Conservation (phyloP, 1,140 invertebrate species). For the honey bee (Apis mellifera) region DNA sequence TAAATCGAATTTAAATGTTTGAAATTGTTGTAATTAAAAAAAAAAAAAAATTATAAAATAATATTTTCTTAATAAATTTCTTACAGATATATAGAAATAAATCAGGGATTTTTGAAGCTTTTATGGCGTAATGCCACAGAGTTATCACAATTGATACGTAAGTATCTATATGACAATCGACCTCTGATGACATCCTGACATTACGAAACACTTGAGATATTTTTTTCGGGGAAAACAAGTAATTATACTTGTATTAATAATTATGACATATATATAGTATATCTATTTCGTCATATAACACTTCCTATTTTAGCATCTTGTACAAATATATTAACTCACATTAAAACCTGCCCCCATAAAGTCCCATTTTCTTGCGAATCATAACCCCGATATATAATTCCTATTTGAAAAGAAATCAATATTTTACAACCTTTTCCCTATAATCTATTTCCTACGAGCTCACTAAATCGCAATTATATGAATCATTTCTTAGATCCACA, state of each 20-base stretch:
- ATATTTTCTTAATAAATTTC: neutral
- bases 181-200: neutral
- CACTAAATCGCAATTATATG: constrained; percentile 5
- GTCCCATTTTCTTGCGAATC: neutral
- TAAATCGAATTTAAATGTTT: neutral
- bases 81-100: neutral
- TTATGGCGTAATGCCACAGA: neutral
- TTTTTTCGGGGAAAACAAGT: neutral
- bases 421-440: neutral
- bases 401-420: neutral
- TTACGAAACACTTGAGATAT: neutral
- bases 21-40: neutral
- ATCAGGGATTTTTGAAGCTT: neutral
- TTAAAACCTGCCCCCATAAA: neutral
- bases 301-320: no score
- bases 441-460: neutral
- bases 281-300: no score
- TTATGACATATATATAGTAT: no score
- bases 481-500: neutral
- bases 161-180: neutral
- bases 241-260: no score
- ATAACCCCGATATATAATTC: neutral
- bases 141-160: neutral
- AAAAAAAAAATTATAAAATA: no score
- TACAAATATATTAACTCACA: no score